Evolutionary conservation across 2,113 vertebrate species (phyloP), one percentile per base, ranked within the genome.

Genomic region (Arothron firmamentum): DNA sequence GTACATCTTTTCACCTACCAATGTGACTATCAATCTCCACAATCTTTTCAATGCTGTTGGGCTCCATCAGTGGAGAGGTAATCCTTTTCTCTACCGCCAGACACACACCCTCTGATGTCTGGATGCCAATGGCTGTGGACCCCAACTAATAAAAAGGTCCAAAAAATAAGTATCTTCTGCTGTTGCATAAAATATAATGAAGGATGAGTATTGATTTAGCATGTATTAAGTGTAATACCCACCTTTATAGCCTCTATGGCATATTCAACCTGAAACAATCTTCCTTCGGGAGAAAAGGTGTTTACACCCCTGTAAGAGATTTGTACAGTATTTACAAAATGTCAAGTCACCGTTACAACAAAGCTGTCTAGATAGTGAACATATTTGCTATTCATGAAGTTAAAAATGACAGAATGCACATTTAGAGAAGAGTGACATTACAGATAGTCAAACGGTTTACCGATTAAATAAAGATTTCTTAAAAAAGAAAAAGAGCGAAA

Each of bases 211-310:
- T 19, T 34, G 1, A 17, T 7, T 50, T 10, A 16, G 19, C 2
- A 34, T 4, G 5, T 20, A 42, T 41, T 38, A 38, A 2, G 11
- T 12, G 11, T 38, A 38, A 38, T 38, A 74, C 81, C 78, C 89
- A 99, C 97, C 90, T 99, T 99, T 16, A 99, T 99, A 28, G 97
- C 97, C 82, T 99, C 97, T 31, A 99, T 99, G 72, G 97, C 97
- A 92, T 99, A 99, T 85, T 99, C 97, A 81, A 99, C 97, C 87
- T 99, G 97, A 84, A 99, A 99, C 72, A 99, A 91, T 85, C 97
- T 90, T 81, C 97, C 97, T 73, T 99, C 97, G 1, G 97, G 97
- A 80, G 97, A 99, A 89, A 99, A 99, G 50, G 97, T 99, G 87
- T 99, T 99, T 74, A 98, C 97, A 23, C 97, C 97, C 78, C 97